These are phyloP conservation scores for Trichonephila inaurata DNA, from an alignment of 1,140 invertebrate species.

Conservation along the genomic window DNA sequence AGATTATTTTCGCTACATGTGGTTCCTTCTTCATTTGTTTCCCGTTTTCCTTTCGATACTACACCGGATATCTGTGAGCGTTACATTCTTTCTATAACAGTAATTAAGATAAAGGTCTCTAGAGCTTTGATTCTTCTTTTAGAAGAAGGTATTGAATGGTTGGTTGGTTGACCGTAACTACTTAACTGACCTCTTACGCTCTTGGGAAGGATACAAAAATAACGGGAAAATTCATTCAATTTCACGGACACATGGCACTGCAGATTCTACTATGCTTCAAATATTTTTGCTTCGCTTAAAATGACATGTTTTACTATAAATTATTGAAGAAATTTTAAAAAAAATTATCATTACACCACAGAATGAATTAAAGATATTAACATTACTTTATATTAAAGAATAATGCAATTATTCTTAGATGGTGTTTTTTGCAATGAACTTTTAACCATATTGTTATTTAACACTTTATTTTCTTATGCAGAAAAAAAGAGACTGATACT, in stretches of 20 bases:
- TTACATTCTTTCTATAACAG: background rate
- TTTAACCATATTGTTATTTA: too few species aligned
- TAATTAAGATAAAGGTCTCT: background rate
- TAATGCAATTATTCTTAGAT: too few species aligned
- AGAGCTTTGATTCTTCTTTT: background rate
- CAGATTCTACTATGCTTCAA: background rate
- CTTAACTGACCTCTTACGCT: conserved; percentile 11
- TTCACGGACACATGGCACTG: background rate
- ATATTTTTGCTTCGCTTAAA: background rate
- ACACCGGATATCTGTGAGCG: background rate
- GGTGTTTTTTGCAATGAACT: too few species aligned
- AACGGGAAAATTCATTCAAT: background rate
- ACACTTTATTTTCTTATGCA: too few species aligned
- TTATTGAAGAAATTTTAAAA: too few species aligned
- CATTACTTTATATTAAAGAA: too few species aligned
- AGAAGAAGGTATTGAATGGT: conserved; percentile 18
- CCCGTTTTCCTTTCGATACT: background rate
- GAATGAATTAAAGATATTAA: too few species aligned
- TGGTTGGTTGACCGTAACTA: conserved; percentile 10
- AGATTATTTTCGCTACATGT: background rate
- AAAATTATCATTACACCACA: too few species aligned
- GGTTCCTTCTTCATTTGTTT: background rate
- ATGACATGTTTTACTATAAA: background rate
- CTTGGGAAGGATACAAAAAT: background rate
- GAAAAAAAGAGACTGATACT: too few species aligned